Evolutionary conservation across 2,888 invertebrate species (phyloP).

Genomic region (Phrixothrix hirtus): DNA sequence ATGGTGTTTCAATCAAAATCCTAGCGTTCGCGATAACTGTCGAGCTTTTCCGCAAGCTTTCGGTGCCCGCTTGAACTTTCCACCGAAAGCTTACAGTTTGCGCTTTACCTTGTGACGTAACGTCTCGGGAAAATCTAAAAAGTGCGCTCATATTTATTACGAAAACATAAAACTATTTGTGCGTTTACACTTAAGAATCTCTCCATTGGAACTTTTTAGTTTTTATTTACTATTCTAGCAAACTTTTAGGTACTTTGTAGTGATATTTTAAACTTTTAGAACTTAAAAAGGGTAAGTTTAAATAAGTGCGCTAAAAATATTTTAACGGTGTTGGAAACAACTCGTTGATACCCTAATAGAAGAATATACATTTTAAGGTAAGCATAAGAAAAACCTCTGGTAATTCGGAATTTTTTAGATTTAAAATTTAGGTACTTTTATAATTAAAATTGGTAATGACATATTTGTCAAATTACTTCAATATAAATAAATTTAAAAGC

Average conservation of each 20-base stretch:
- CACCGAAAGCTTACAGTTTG: conserved; percentile 36
- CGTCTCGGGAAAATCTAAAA: conserved; percentile 26
- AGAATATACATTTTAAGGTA: too few relatives aligned
- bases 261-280: conserved; percentile 2
- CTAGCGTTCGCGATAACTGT: conserved; percentile 22
- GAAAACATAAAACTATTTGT: conserved; percentile 13
- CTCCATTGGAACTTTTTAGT: conserved; percentile 4
- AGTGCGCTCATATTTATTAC: conserved; percentile 16
- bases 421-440: too few relatives aligned
- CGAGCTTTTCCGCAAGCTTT: conserved; percentile 29
- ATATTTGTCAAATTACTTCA: too few relatives aligned
- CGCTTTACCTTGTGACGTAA: conserved; percentile 28
- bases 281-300: not conserved
- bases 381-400: too few relatives aligned
- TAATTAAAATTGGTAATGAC: too few relatives aligned
- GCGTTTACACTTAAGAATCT: conserved; percentile 5
- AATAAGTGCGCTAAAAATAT: too few relatives aligned
- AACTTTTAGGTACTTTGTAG: too few relatives aligned
- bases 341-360: too few relatives aligned
- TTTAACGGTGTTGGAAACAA: too few relatives aligned
- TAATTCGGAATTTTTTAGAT: too few relatives aligned
- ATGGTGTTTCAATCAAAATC: conserved; percentile 28
- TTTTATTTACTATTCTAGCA: not conserved
- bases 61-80: conserved; percentile 29
- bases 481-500: too few relatives aligned